Conservation (phyloP, 2,113 vertebrate genomes). For the Scortum barcoo region DNA sequence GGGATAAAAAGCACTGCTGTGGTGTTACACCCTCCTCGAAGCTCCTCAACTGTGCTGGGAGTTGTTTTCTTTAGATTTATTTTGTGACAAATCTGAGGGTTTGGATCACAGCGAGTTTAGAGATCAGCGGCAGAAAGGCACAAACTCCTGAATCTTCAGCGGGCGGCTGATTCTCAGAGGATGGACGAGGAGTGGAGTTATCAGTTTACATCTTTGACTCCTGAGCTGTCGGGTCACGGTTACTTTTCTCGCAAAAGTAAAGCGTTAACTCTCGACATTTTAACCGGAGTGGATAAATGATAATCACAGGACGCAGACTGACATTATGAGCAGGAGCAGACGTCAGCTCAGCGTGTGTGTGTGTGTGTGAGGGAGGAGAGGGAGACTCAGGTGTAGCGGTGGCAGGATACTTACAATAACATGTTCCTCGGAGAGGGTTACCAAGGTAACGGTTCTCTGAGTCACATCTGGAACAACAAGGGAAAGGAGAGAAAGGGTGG, state of each 20-base stretch:
- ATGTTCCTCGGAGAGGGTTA: slow-evolving; percentile 94
- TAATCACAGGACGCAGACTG: not conserved
- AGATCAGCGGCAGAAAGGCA: not conserved
- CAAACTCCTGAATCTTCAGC: not conserved
- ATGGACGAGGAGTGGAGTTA: too few relatives aligned
- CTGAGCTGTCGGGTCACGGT: not conserved
- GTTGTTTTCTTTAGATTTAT: not conserved
- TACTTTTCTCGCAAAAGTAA: not conserved
- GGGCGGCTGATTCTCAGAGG: not conserved
- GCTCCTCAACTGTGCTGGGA: not conserved
- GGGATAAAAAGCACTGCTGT: not conserved
- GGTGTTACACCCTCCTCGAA: not conserved
- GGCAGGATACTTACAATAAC: slow-evolving; percentile 92
- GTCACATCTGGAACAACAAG: slow-evolving; percentile 89
- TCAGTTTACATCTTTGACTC: not conserved
- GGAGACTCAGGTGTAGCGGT: slow-evolving; percentile 31
- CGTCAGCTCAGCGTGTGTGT: slow-evolving; percentile 5
- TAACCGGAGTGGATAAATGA: not conserved
- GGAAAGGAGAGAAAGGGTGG: not conserved
- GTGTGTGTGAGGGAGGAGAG: not conserved
- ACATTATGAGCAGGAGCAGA: not conserved
- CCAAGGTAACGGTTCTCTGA: slow-evolving; percentile 96
- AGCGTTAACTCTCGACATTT: not conserved
- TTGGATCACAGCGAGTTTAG: not conserved
- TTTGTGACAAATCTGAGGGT: not conserved